A percentile compares a stretch with the other conserved stretches of the same genome.
Evolutionary conservation across 1,140 invertebrate species (phyloP).

Genomic region (Nasonia vitripennis): DNA sequence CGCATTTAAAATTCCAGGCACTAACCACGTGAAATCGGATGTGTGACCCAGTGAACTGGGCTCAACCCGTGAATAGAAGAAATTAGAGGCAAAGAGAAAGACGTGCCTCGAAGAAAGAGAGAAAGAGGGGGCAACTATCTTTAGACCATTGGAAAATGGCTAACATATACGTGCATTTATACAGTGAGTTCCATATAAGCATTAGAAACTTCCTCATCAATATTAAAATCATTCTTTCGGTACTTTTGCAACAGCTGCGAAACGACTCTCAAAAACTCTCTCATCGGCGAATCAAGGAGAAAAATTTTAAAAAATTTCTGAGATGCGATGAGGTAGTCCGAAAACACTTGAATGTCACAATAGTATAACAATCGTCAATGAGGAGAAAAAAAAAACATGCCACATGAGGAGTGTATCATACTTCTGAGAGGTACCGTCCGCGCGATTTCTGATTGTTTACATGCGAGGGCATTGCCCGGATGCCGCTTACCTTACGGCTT

Average conservation of each 20-base stretch:
- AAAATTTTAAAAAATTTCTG: too few species aligned
- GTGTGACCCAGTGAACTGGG: slow-evolving; percentile 35
- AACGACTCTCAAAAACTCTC: background rate
- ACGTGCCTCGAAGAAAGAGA: slow-evolving; percentile 8
- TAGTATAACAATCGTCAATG: too few species aligned
- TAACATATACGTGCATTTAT: slow-evolving; percentile 1
- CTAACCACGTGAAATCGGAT: slow-evolving; percentile 13
- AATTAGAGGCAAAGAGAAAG: slow-evolving; percentile 28
- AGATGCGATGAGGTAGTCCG: too few species aligned
- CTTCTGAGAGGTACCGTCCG: slow-evolving; percentile 3
- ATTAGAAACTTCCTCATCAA: background rate
- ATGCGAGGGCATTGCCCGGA: slow-evolving; percentile 74
- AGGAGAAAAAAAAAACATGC: background rate
- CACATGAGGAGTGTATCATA: background rate
- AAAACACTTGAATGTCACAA: too few species aligned
- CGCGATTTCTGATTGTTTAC: slow-evolving; percentile 72
- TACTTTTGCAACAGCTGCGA: background rate
- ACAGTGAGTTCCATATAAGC: background rate
- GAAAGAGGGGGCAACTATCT: background rate
- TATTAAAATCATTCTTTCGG: background rate
- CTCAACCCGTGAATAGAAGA: slow-evolving; percentile 10
- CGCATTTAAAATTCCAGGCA: slow-evolving; percentile 9
- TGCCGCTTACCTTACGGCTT: slow-evolving; percentile 70
- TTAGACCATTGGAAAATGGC: slow-evolving; percentile 1
- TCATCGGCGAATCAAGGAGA: too few species aligned